These are phyloP conservation scores for Isaurus tuberculatus DNA, from an alignment of 92 coral and sea anemone genomes.

Conservation along the genomic window DNA sequence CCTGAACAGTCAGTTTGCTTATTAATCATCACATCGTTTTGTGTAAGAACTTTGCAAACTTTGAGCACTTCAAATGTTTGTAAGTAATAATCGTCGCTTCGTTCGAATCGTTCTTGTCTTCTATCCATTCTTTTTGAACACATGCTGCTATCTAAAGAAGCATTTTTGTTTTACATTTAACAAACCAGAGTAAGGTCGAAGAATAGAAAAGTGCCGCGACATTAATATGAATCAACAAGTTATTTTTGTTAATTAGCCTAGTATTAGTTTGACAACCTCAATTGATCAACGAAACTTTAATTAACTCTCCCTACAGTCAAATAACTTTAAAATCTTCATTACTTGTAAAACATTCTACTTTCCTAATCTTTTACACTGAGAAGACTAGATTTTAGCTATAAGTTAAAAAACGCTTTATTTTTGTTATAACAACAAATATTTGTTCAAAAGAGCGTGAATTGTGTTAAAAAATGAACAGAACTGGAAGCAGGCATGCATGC, in stretches of 20 bases:
- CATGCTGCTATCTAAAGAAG: not conserved
- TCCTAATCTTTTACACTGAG: not conserved
- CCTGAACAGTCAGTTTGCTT: constrained; percentile 1
- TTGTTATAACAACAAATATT: not conserved
- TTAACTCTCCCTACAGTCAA: not conserved
- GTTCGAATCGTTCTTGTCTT: not conserved
- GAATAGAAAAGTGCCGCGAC: not conserved
- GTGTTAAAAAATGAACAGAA: not conserved
- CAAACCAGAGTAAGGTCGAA: too few species aligned
- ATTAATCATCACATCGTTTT: not conserved
- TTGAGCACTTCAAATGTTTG: constrained; percentile 9
- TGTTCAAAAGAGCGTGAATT: not conserved
- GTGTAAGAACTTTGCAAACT: not conserved
- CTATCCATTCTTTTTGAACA: not conserved
- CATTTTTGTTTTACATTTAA: not conserved
- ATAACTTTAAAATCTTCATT: not conserved
- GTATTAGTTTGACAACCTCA: not conserved
- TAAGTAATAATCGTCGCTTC: not conserved
- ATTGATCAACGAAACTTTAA: not conserved
- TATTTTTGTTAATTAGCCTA: not conserved
- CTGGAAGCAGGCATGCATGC: not conserved
- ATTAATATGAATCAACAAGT: not conserved
- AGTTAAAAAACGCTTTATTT: not conserved
- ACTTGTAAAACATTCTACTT: not conserved
- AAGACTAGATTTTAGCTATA: not conserved